Base-by-base conservation (phyloP, 2,113 vertebrate species). In the Xerus inauris region DNA sequence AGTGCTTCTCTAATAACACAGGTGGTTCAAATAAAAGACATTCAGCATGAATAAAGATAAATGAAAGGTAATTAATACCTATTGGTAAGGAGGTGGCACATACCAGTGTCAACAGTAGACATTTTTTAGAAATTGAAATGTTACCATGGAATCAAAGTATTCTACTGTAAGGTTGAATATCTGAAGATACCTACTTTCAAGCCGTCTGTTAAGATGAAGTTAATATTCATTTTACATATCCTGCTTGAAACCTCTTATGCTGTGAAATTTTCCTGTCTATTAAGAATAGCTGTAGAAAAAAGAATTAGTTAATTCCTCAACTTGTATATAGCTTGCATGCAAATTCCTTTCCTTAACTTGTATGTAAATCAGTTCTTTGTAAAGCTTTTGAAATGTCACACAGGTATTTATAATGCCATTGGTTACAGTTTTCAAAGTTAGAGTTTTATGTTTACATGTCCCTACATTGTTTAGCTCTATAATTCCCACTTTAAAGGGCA, bases 271-370 rank as follows among this genome's bases (percentile, higher is more conserved):
- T 92, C 95, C 87, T 95, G 75, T 95, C 62, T 94, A 14, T 94
- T 95, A 95, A 95, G 65, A 94, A 85, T 87, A 81, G 81, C 79
- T 94, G 93, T 87, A 96, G 97, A 82, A 54, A 93, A 96, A 94
- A 87, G 86, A 87, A 96, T 89, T 87, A 40, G 83, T 72, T 94
- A 89, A 94, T 93, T 95, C 26, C 64, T 77, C 47, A 89, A 87
- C 59, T 93, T 97, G 8, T 80, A 17, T 92, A 35, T 87, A 83
- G 40, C 30, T 93, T 57, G 35, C 65, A 14, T 92, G 19, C 95
- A 82, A 92, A 89, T 87, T 94, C 17, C 47, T 92, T 93, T 89
- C 75, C 77, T 94, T 73, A 51, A 59, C 54, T 92, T 72, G 16
- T 57, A 38, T 30, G 16, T 69, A 82, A 92, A 20, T 83, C 49